Conservation (phyloP, 2,797 vertebrate genomes). For the Synanceia verrucosa region DNA sequence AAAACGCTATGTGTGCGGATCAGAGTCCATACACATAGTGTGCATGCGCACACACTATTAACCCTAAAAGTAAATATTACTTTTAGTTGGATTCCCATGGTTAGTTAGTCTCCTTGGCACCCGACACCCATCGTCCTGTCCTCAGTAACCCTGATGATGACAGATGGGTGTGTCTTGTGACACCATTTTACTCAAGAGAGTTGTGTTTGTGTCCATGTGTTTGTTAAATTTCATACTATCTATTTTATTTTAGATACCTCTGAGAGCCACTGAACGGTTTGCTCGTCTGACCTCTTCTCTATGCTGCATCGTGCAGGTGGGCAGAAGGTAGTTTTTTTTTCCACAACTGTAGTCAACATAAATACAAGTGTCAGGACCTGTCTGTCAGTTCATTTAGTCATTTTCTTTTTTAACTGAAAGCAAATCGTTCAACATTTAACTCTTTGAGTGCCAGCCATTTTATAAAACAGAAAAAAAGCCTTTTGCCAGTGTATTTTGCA, state of each 20-base stretch:
- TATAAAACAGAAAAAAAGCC: no score
- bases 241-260: constrained; percentile 3
- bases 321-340: background rate
- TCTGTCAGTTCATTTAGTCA: no score
- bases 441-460: no score
- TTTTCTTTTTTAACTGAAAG: background rate
- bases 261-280: background rate
- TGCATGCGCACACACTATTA: constrained; percentile 54
- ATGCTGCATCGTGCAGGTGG: background rate
- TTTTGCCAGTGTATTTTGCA: no score
- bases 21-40: constrained; percentile 33
- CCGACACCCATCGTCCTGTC: constrained; percentile 48
- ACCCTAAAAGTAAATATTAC: constrained; percentile 65
- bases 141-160: constrained; percentile 52
- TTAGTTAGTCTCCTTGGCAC: constrained; percentile 64
- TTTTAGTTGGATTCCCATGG: constrained; percentile 54
- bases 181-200: constrained; percentile 30
- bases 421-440: background rate
- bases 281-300: constrained; percentile 5
- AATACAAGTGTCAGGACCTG: background rate
- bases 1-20: constrained; percentile 48
- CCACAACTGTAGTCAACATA: background rate
- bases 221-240: constrained; percentile 5
- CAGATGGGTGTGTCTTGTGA: constrained; percentile 50
- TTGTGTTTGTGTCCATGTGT: constrained; percentile 6